Conservation (phyloP, 2,797 vertebrate species). For the Clarias pachynema region DNA sequence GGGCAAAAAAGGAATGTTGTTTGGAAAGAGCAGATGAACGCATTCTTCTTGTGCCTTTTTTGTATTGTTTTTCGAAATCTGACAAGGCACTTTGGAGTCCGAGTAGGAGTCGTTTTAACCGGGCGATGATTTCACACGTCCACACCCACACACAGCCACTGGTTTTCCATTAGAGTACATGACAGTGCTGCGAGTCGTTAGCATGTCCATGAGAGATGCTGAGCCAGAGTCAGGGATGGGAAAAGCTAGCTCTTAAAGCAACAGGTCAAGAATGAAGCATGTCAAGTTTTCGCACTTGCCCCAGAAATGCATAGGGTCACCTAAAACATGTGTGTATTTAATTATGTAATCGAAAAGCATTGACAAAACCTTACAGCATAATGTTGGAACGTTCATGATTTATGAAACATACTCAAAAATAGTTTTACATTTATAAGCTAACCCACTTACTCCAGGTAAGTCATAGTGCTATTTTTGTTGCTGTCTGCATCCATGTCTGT, state of each 20-base stretch:
- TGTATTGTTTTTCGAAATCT: conserved; percentile 61
- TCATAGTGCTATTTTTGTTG: no score
- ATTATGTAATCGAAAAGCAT: not conserved
- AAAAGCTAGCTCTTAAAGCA: not conserved
- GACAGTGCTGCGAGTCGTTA: not conserved
- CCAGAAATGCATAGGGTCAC: not conserved
- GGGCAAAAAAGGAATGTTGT: conserved; percentile 60
- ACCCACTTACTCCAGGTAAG: not conserved
- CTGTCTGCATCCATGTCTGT: no score
- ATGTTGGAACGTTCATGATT: not conserved
- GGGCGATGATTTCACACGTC: conserved; percentile 44
- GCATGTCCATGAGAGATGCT: not conserved
- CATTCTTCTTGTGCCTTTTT: conserved; percentile 49
- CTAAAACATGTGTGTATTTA: not conserved
- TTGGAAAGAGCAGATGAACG: conserved; percentile 63
- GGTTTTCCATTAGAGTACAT: conserved; percentile 8
- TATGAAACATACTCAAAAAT: no score
- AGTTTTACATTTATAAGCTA: not conserved
- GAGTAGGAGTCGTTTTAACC: conserved; percentile 63
- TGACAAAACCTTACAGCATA: not conserved
- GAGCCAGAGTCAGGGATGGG: not conserved
- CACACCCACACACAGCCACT: conserved; percentile 55
- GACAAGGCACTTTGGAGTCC: conserved; percentile 27
- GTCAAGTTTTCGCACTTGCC: not conserved
- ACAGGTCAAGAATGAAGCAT: not conserved